Base-by-base conservation (phyloP, 2,888 invertebrate species). In the Drosophila lacicola region DNA sequence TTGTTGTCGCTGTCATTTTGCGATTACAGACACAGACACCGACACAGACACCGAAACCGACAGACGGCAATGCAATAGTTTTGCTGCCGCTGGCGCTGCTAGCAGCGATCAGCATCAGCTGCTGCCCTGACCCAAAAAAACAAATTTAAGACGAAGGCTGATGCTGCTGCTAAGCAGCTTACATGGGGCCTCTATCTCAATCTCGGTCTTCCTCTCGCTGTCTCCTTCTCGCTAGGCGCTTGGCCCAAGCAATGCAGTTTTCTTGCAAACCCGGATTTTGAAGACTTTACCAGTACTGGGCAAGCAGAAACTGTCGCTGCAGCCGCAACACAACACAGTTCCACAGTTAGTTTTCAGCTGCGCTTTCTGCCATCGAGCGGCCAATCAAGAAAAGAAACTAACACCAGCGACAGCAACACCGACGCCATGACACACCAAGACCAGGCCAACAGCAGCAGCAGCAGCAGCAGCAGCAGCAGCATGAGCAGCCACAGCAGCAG, bases 191-290 rank as follows among this genome's bases (percentile, higher is more conserved):
- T 54, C 14, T 14, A 17, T 47, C 36, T 53, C 41, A 47, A 44
- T 44, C 39, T 41, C 46, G 47, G 64, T 37, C 41, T 44, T 37
- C 34, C 46, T 54, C 55, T 41, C 50, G 51, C 36, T 29, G 17
- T 44, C 74, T 63, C 44, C 44, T 11, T 79, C 46, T 19, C 29
- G 37, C 57, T 33, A 41, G 61, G 47, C 29, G 58, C 58, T 58
- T 44, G 46, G 46, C 65, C 70, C 54, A 68, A 67, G 79, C 66
- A 78, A 78, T 79, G 79, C 80, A 70, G 61, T 79, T 80, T 82
- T 70, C 78, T 78, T 74, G 66, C 82, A 88, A 90, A 90, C 90
- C 90, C 90, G 90, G 90, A 90, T 91, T 91, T 91, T 81, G 86
- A 88, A 89, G 86, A 88, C 89, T 91, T 88, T 91, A 71, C 67